These are phyloP conservation scores for Tragelaphus scriptus DNA, from an alignment of 2,113 vertebrate species.

Conservation along the genomic window DNA sequence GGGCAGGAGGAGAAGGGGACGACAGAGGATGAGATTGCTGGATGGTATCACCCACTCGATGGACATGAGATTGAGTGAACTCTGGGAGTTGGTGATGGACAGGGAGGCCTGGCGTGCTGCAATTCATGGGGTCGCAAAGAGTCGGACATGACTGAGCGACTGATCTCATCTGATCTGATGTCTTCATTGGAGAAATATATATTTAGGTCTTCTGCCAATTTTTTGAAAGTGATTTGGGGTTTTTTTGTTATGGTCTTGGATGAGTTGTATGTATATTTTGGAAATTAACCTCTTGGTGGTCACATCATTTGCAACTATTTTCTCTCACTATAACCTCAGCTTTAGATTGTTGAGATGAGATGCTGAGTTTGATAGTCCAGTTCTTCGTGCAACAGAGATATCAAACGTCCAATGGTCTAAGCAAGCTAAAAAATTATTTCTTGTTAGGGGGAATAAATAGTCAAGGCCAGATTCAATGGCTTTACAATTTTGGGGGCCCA, in stretches of 20 bases:
- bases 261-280: not conserved
- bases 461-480: not conserved
- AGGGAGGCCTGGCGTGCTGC: too few species aligned
- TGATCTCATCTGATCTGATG: not conserved
- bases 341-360: not conserved
- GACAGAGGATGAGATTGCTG: too few species aligned
- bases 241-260: not conserved
- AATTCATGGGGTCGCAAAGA: too few species aligned
- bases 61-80: too few species aligned
- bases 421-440: not conserved
- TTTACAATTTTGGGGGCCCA: not conserved
- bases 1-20: too few species aligned
- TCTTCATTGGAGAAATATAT: not conserved
- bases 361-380: not conserved
- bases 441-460: not conserved
- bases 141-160: fast-evolving
- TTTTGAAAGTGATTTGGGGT: not conserved
- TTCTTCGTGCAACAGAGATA: not conserved
- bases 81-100: too few species aligned
- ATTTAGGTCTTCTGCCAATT: not conserved
- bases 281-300: not conserved
- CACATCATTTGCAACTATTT: not conserved
- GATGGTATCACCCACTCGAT: too few species aligned
- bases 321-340: not conserved
- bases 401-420: not conserved